Conservation (phyloP, 2,113 vertebrate species). For the Pandion haliaetus region DNA sequence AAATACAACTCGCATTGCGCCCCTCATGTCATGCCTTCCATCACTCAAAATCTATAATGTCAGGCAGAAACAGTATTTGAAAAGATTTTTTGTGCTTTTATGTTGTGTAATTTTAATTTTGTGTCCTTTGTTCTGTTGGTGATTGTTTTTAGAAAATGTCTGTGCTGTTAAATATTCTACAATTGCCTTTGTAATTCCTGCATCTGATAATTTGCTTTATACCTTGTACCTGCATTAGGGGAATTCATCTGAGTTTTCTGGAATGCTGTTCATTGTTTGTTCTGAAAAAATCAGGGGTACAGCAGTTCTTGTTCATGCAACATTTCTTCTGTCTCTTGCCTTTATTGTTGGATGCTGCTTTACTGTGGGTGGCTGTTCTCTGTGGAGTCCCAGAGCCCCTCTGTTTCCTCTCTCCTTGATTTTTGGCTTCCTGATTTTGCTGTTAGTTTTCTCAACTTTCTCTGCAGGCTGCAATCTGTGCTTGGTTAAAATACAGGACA, state of each 20-base stretch:
- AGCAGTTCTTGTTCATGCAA: not conserved
- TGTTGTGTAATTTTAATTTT: not conserved
- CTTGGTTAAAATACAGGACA: not conserved
- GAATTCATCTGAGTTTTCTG: not conserved
- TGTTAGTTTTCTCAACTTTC: not conserved
- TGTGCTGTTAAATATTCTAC: not conserved
- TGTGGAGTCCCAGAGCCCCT: not conserved
- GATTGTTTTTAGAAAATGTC: not conserved
- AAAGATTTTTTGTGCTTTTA: not conserved
- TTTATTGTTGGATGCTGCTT: not conserved
- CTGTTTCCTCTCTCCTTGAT: not conserved
- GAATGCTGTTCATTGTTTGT: not conserved
- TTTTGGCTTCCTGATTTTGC: not conserved
- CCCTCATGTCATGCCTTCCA: not conserved
- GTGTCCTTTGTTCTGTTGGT: not conserved
- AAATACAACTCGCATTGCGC: accelerated
- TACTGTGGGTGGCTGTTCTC: not conserved
- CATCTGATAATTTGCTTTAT: not conserved
- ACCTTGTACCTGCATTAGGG: not conserved
- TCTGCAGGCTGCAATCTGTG: not conserved
- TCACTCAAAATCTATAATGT: not conserved
- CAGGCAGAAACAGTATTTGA: not conserved
- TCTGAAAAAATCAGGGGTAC: not conserved
- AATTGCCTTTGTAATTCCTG: not conserved
- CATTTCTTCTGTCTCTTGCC: not conserved